Base-by-base conservation (phyloP, 2,113 vertebrate species). In the Hippoglossus stenolepis region DNA sequence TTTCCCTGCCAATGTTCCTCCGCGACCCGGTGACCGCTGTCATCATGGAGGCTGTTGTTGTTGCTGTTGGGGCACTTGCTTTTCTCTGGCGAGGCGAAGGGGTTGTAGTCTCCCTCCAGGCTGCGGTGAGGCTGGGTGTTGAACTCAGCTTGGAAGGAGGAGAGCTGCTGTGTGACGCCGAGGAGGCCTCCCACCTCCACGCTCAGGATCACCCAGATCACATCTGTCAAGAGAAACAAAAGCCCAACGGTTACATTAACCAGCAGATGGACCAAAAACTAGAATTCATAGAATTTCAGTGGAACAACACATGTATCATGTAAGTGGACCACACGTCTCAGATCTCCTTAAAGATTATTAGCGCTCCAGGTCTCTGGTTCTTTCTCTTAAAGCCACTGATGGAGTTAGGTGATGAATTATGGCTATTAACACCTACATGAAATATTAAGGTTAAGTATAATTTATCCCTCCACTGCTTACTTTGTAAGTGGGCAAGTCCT, bases 171-270 rank as follows among this genome's bases (percentile, higher is more conserved):
- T 58, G 98, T 99, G 90, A 99, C 98, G 85, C 98, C 98, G 45
- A 99, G 96, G 89, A 99, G 97, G 86, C 98, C 98, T 83, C 98
- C 98, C 79, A 97, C 96, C 89, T 99, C 98, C 91, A 99, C 98
- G 18, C 97, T 98, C 91, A 99, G 95, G 89, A 99, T 99, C 93
- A 99, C 98, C 98, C 98, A 99, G 90, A 99, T 99, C 76, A 99
- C 96, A 93, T 99, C 98, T 95, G 83, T 26, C 93, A 54, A 88
- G 90, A 82, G 45, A 75, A 75, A 43, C 40, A 43, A 43, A 43
- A 11, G 3, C 38, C 40, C 40, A 43, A 43, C 2, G 12, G 40
- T 43, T 43, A 43, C 35, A 10, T 38, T 10, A 38, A 38, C 35
- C 35, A 38, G 35, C 35, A 38, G 35, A 38, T 2, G 35, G 35